Conservation (phyloP, 2,888 invertebrate species). For the Quadriops clusia region DNA sequence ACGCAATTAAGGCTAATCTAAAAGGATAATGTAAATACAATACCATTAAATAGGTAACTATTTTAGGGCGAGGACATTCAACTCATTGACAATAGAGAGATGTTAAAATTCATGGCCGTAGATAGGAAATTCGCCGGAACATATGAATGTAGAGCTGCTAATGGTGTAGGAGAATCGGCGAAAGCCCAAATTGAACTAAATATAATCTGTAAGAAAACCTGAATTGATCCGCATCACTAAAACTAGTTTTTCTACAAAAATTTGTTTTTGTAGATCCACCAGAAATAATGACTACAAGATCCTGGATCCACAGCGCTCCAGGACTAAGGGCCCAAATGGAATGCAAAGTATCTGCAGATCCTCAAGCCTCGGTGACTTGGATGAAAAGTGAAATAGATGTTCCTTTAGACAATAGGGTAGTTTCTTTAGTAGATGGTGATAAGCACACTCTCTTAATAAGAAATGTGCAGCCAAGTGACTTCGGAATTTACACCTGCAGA, state of each 20-base stretch:
- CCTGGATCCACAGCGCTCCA: conserved; percentile 64
- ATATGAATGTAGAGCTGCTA: conserved; percentile 61
- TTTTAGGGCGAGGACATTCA: conserved; percentile 50
- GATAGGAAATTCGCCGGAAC: conserved; percentile 56
- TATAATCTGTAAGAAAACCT: conserved; percentile 52
- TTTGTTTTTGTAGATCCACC: conserved; percentile 51
- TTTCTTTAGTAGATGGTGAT: conserved; percentile 38
- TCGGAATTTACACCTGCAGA: conserved; percentile 67
- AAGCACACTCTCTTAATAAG: conserved; percentile 55
- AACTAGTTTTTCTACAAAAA: conserved; percentile 2
- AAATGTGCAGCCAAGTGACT: conserved; percentile 53
- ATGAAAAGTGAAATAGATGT: conserved; percentile 50
- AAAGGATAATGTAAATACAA: conserved; percentile 1
- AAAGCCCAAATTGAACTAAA: conserved; percentile 53
- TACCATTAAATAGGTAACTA: conserved; percentile 13
- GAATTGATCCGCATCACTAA: not conserved
- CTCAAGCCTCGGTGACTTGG: conserved; percentile 58
- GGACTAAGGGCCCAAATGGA: conserved; percentile 57
- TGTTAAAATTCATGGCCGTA: conserved; percentile 52
- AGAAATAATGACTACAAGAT: conserved; percentile 49
- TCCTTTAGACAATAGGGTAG: conserved; percentile 35
- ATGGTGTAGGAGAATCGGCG: conserved; percentile 64
- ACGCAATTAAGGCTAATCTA: not conserved
- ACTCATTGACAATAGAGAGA: conserved; percentile 46
- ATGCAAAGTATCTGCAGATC: conserved; percentile 57